phyloP scores from a whole-genome alignment of 2,113 vertebrate genomes.

The Sapajus apella region DNA sequence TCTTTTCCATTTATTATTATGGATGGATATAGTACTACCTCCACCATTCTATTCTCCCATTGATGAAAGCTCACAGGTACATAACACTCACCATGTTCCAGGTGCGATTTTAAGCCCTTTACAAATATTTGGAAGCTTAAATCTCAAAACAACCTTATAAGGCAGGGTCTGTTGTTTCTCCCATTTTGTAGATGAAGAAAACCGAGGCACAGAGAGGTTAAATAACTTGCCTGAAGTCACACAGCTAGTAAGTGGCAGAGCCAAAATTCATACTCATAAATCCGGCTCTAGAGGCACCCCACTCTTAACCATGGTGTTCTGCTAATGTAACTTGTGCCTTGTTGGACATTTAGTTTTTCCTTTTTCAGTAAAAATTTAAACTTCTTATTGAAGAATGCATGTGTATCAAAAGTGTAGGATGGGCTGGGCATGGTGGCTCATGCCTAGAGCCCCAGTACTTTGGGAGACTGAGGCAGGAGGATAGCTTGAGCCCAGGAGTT shows the following conservation, averaged over 20 bases:
- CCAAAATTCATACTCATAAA: not conserved
- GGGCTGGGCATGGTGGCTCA: not conserved
- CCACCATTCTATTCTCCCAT: too few species aligned
- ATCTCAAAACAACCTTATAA: not conserved
- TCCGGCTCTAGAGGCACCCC: fast-evolving
- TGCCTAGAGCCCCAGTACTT: too few species aligned
- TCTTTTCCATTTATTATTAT: not conserved
- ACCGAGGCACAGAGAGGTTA: not conserved
- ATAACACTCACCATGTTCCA: not conserved
- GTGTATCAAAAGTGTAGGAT: not conserved
- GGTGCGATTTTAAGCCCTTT: not conserved
- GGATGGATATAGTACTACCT: too few species aligned
- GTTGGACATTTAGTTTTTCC: not conserved
- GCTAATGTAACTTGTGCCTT: not conserved
- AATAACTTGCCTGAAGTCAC: not conserved
- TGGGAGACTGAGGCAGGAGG: too few species aligned
- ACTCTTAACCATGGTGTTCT: not conserved
- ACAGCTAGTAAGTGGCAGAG: not conserved
- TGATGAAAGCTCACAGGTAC: not conserved
- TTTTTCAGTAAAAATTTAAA: not conserved
- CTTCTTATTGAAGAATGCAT: not conserved
- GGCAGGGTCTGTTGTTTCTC: too few species aligned
- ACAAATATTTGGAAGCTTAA: not conserved
- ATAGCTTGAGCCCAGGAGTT: too few species aligned
- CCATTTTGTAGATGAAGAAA: not conserved